Base-by-base conservation (phyloP, 1,140 invertebrate species). In the Ladona fulva region DNA sequence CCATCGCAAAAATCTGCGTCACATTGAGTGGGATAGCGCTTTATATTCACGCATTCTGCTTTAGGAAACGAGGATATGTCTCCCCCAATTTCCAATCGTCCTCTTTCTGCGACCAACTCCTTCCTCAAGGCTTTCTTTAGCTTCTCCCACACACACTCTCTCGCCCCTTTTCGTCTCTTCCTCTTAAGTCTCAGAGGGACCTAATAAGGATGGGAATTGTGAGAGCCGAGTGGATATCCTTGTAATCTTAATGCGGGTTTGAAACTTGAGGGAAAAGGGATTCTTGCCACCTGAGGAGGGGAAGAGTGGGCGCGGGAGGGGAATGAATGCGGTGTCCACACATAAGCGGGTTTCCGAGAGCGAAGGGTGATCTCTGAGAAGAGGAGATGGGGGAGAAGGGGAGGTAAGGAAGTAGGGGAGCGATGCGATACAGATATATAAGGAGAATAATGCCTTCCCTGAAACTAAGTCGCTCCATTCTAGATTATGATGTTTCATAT, bases 191-290 rank as follows among this genome's bases (percentile, higher is more conserved):
- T 52, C 44, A 19, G 19, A 52, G 52, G 52, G 52, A 66, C 52
- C 52, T 66, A 66, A 66, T 66, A 66, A 66, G 52, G 52, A 66
- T 66, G 52, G n/a, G 52, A 66, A 66, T 66, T 66, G 52, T 66
- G 52, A 66, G 52, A 66, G 52, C 52, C 52, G 52, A 66, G 52
- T 66, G 52, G 52, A 66, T 66, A 66, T 66, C 52, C 52, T 16
- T 66, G 52, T 66, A 66, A 66, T 66, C 52, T 66, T 66, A 66
- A 66, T 66, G 52, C 52, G 52, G 52, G 52, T 66, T 66, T 66
- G 52, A 66, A 66, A 66, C 52, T 66, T 66, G 14, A 66, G 52
- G 52, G 52, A 66, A 66, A 66, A 66, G 52, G 52, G n/a, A 66
- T 66, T 22, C n/a, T 66, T 66, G 52, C 52, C 52, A 66, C 52